Conservation (phyloP, 2,797 vertebrate genomes). For the Peromyscus attwateri region DNA sequence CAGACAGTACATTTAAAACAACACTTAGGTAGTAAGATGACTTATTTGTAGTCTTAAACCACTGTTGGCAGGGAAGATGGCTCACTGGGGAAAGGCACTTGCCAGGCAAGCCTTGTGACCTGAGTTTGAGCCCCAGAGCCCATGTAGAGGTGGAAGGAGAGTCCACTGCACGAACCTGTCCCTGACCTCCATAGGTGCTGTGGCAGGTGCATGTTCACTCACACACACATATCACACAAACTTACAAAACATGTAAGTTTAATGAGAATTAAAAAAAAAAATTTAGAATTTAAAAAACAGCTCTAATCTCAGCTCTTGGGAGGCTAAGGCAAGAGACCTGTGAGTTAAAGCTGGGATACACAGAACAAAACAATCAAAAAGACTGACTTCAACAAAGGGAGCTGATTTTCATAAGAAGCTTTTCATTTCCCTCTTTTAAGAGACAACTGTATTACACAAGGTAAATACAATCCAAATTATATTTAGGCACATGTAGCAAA, state of each 20-base stretch:
- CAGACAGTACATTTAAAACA: background rate
- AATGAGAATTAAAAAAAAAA: background rate
- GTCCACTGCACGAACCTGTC: no score
- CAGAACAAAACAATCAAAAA: background rate
- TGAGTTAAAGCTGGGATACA: background rate
- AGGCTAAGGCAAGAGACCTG: background rate
- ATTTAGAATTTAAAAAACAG: background rate
- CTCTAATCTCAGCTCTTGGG: background rate
- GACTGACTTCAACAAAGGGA: background rate
- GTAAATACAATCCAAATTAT: conserved; percentile 12
- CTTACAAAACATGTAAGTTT: background rate
- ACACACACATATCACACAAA: background rate
- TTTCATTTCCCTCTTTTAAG: background rate
- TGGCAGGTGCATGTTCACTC: background rate
- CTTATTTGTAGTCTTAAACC: background rate
- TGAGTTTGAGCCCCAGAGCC: background rate
- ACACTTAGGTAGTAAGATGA: background rate
- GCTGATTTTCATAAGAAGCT: conserved; percentile 11
- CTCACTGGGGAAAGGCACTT: background rate
- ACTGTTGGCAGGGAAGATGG: background rate
- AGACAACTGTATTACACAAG: background rate
- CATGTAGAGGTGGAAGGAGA: background rate
- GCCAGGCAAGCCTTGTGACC: background rate
- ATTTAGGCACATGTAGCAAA: conserved; percentile 24
- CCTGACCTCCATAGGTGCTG: background rate